Evolutionary conservation across 2,113 vertebrate genomes (phyloP).

Genomic region (Noctilio leporinus): DNA sequence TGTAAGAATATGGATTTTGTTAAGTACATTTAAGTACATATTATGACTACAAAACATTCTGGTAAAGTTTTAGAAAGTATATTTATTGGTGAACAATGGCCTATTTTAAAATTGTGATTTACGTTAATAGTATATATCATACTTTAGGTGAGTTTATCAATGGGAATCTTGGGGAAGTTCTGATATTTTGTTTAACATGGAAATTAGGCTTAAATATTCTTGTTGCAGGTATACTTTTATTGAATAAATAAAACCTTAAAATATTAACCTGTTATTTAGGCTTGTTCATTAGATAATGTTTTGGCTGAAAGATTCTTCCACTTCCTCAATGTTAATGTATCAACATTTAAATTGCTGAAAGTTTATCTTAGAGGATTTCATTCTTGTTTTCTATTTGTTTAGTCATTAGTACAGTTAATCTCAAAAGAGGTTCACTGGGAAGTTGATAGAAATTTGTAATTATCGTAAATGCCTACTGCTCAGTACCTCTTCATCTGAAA

Average conservation of each 20-base stretch:
- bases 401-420: background rate
- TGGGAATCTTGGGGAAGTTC: background rate
- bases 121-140: background rate
- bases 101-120: background rate
- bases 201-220: background rate
- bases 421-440: background rate
- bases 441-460: background rate
- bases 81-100: background rate
- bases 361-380: constrained; percentile 9
- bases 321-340: background rate
- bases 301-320: background rate
- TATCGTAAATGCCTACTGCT: background rate
- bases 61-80: background rate
- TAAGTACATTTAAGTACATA: background rate
- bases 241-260: constrained; percentile 9
- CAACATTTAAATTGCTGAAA: background rate
- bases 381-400: background rate
- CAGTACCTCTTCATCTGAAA: background rate
- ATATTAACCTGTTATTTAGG: background rate
- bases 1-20: background rate
- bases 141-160: background rate
- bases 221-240: background rate
- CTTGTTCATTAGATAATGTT: background rate
- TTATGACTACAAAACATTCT: background rate
- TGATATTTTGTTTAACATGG: background rate